Conservation (phyloP, 2,888 invertebrate species). For the Ceramica pisi region DNA sequence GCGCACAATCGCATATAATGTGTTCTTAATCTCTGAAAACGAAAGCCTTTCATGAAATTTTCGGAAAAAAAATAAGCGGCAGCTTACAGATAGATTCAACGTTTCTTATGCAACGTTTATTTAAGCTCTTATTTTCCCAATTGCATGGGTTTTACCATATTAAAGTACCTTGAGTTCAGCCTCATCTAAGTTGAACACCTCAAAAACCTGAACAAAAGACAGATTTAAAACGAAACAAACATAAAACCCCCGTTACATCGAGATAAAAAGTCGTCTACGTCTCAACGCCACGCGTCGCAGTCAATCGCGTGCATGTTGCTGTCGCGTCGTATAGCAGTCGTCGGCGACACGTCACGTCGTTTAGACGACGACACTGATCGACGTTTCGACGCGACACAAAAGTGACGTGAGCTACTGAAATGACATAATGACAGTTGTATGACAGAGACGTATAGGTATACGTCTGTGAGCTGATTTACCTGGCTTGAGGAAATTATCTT, state of each 20-base stretch:
- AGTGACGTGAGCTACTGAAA: slow-evolving; percentile 54
- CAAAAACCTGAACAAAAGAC: slow-evolving; percentile 14
- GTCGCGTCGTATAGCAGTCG: slow-evolving; percentile 63
- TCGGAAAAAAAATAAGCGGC: too few relatives aligned
- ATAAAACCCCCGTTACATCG: slow-evolving; percentile 45
- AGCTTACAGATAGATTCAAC: too few relatives aligned
- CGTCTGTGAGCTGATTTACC: neutral
- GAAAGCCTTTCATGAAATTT: too few relatives aligned
- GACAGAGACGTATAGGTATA: neutral
- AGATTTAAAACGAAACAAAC: slow-evolving; percentile 9
- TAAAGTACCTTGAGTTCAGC: neutral
- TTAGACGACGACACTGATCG: slow-evolving; percentile 60
- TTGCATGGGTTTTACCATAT: too few relatives aligned
- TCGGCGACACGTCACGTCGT: slow-evolving; percentile 54
- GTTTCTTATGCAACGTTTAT: too few relatives aligned
- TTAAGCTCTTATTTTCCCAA: too few relatives aligned
- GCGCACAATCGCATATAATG: too few relatives aligned
- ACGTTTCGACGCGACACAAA: slow-evolving; percentile 50
- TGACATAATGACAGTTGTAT: slow-evolving; percentile 32
- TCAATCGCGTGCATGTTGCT: slow-evolving; percentile 66
- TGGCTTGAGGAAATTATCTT: neutral
- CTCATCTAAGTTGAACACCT: neutral
- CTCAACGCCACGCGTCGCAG: slow-evolving; percentile 53
- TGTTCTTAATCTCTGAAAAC: too few relatives aligned
- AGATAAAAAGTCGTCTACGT: slow-evolving; percentile 59